Base-by-base conservation (phyloP, 2,888 invertebrate species). In the Chesias legatella region DNA sequence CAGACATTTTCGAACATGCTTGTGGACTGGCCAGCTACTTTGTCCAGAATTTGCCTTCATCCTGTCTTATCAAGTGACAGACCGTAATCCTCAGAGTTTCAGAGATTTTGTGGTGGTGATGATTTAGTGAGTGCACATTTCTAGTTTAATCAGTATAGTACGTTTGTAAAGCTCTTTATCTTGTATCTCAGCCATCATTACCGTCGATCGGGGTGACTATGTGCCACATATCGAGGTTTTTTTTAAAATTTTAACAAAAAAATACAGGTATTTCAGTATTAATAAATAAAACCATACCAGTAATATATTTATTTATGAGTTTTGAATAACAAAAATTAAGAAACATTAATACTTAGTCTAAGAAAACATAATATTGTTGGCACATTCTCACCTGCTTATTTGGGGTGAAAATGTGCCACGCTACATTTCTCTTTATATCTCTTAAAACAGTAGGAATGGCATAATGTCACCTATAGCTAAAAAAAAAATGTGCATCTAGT, bases 391-490 rank as follows among this genome's bases (percentile, higher is more conserved):
- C 37, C 37, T 37, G 26, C 21, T 24, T 21, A 21, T 3, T 31
- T 36, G 36, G 37, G 37, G 37, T 37, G 37, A 37, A 21, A 37
- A 37, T 31, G 37, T 37, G 37, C 30, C 37, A 37, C 21, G 20
- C 11, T 11, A 31, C 37, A 37, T 11, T 37, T 37, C 26, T 21
- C 31, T 31, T 26, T 7, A 26, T 37, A 37, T 26, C 37, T 37
- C 31, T 31, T 31, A 31, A 3, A 37, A 26, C 1, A 26, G 1
- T 31, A 21, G 31, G 26, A 37, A 31, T 37, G 31, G 37, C 37
- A 37, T 25, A 37, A 21, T 37, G 37, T 26, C 37, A 37, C 37
- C 37, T 37, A 22, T 35, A 30, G 24, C 30, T 37, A 30, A 26
- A 30, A 20, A 8, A 35, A 41, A 41, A 27, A 17, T 29, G 28